Conservation (phyloP, 1,140 invertebrate genomes). For the Papilio aristodemus region DNA sequence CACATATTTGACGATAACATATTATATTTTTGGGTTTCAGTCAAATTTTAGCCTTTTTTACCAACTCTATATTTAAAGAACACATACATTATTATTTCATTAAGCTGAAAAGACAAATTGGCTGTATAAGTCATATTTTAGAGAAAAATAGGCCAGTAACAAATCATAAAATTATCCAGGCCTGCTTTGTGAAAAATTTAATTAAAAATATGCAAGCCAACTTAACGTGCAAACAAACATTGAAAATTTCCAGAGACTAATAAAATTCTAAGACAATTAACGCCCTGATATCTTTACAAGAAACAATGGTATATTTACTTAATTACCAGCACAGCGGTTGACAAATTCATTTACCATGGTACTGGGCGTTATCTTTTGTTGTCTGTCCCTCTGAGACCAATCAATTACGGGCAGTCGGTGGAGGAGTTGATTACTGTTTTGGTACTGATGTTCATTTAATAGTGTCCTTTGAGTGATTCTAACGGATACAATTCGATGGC, state of each 20-base stretch:
- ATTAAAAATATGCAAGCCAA: constrained; percentile 1
- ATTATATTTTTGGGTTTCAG: too few species aligned
- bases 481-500: constrained; percentile 27
- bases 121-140: neutral
- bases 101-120: neutral
- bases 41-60: too few species aligned
- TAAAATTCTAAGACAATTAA: constrained; percentile 39
- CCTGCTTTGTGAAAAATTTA: neutral
- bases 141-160: neutral
- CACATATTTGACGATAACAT: too few species aligned
- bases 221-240: neutral
- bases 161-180: neutral
- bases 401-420: constrained; percentile 66
- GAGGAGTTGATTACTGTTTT: constrained; percentile 65
- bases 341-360: constrained; percentile 74
- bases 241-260: constrained; percentile 35
- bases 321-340: constrained; percentile 71
- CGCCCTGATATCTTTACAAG: constrained; percentile 39
- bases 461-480: constrained; percentile 35
- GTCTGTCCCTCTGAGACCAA: constrained; percentile 71
- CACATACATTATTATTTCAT: neutral
- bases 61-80: neutral
- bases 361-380: constrained; percentile 70
- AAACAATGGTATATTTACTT: constrained; percentile 68
- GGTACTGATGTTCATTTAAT: constrained; percentile 45